Percentiles rank a stretch among this genome's conserved stretches.
These are phyloP conservation scores for Mola mola DNA, from an alignment of 2,113 vertebrate genomes.

Conservation along the genomic window DNA sequence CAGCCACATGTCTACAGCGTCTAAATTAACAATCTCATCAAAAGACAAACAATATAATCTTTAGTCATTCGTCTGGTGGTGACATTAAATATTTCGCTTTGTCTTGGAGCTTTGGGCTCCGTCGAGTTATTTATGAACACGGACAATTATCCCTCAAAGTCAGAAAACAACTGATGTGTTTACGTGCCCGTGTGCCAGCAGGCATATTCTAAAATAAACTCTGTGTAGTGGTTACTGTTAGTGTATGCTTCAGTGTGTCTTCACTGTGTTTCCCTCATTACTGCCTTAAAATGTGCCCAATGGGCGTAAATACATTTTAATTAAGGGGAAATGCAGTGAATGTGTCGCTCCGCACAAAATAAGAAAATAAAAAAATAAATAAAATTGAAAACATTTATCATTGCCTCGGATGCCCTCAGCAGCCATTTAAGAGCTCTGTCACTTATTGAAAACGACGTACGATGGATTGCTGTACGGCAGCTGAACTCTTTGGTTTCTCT, in stretches of 20 bases:
- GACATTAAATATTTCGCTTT: conserved; percentile 27
- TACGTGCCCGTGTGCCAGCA: conserved; percentile 25
- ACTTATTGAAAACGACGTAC: conserved; percentile 28
- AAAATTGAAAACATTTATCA: conserved; percentile 59
- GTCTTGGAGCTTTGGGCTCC: conserved; percentile 5
- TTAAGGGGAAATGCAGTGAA: conserved; percentile 34
- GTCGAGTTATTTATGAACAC: conserved; percentile 18
- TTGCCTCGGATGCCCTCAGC: conserved; percentile 16
- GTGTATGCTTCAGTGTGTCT: conserved; percentile 29
- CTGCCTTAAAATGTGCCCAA: conserved; percentile 12
- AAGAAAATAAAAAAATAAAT: too few species aligned
- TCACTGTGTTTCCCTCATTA: conserved; percentile 4
- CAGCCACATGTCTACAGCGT: background rate
- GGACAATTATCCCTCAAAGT: conserved; percentile 34
- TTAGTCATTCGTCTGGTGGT: background rate
- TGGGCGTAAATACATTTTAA: conserved; percentile 61
- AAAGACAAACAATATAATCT: conserved; percentile 5
- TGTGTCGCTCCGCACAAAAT: conserved; percentile 17
- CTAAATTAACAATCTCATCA: conserved; percentile 11
- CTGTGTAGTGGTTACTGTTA: conserved; percentile 20
- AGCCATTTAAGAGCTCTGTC: conserved; percentile 41
- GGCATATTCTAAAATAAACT: conserved; percentile 40
- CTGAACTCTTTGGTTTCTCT: background rate
- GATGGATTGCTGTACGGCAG: conserved; percentile 4
- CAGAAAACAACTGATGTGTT: conserved; percentile 36